These are phyloP conservation scores for Caligus rogercresseyi DNA, from an alignment of 1,140 invertebrate species.

Conservation along the genomic window DNA sequence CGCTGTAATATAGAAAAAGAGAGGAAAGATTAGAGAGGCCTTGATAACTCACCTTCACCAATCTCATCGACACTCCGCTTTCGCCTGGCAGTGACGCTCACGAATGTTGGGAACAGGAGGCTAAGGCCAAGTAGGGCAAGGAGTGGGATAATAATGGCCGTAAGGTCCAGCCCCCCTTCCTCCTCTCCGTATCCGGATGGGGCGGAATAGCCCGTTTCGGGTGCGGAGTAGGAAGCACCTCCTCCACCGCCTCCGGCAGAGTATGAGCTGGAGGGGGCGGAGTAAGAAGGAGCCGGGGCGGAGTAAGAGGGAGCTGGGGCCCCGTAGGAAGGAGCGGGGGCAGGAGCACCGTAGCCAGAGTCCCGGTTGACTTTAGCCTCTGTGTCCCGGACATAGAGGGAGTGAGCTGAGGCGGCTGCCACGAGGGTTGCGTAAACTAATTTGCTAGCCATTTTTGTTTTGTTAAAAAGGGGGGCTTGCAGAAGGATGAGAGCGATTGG, in stretches of 20 bases:
- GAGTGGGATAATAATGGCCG: conserved; percentile 11
- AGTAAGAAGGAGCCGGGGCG: conserved; percentile 18
- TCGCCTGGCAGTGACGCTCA: conserved; percentile 6
- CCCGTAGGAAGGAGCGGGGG: conserved; percentile 8
- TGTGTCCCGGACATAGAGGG: conserved; percentile 5
- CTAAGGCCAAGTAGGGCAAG: conserved; percentile 5
- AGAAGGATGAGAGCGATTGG: too few species aligned
- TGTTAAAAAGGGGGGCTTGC: neutral
- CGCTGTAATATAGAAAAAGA: neutral
- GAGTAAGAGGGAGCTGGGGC: conserved; percentile 13
- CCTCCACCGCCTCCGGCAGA: neutral
- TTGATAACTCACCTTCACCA: neutral
- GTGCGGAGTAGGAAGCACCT: conserved; percentile 1
- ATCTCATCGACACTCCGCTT: neutral
- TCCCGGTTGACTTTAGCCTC: neutral
- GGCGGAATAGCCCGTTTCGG: neutral
- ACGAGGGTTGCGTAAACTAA: conserved; percentile 1
- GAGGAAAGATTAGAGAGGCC: neutral
- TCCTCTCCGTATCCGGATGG: conserved; percentile 9
- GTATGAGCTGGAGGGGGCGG: neutral
- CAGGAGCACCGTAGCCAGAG: neutral
- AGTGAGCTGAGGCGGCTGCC: neutral
- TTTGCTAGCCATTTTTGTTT: conserved; percentile 5
- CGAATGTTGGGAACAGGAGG: conserved; percentile 17
- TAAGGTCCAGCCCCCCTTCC: conserved; percentile 1